phyloP scores from a whole-genome alignment of 2,113 vertebrate genomes.

The Falcunculus frontatus region DNA sequence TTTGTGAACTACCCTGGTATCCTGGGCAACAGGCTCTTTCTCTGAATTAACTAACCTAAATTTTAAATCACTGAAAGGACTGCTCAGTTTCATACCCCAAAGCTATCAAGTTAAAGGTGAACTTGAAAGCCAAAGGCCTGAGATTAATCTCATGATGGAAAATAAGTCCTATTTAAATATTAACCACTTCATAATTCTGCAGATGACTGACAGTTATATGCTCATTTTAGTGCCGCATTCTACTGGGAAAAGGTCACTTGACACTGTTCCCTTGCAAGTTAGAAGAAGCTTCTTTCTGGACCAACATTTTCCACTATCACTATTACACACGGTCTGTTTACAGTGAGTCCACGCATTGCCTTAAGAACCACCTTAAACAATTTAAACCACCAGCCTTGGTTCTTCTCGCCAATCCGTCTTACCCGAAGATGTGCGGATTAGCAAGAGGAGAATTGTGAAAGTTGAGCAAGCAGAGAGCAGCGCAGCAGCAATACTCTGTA shows the following conservation, averaged over 20 bases:
- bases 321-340: accelerated
- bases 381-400: background rate
- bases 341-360: accelerated
- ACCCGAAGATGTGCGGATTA: accelerated
- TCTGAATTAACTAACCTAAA: background rate
- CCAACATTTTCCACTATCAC: background rate
- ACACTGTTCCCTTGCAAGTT: background rate
- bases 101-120: background rate
- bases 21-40: background rate
- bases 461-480: accelerated
- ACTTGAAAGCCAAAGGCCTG: background rate
- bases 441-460: accelerated
- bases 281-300: background rate
- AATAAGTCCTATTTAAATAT: conserved; percentile 22
- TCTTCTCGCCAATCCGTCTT: background rate
- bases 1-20: background rate
- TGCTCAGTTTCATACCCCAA: background rate
- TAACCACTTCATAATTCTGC: background rate
- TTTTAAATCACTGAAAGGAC: background rate
- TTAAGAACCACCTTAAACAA: background rate
- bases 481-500: accelerated
- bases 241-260: background rate
- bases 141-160: background rate
- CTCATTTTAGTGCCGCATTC: background rate
- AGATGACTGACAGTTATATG: background rate